Evolutionary conservation across 2,888 invertebrate species (phyloP).

Genomic region (Oxystoma pomonae): DNA sequence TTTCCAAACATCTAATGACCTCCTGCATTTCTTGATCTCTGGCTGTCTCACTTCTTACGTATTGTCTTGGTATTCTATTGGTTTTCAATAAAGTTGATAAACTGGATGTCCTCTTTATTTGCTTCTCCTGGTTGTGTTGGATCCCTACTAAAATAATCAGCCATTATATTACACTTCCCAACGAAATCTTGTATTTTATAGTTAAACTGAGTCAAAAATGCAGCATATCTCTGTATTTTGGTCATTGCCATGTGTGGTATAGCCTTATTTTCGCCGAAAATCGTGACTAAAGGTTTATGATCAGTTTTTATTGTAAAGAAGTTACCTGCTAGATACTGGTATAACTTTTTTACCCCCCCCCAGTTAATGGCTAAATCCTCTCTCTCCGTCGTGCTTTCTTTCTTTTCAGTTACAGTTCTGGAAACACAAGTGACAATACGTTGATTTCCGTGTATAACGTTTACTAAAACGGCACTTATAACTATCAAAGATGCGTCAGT

Average conservation of each 20-base stretch:
- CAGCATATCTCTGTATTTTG: background rate
- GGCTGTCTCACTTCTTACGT: background rate
- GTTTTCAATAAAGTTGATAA: background rate
- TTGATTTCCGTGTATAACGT: slow-evolving; percentile 17
- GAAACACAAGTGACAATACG: too few species aligned
- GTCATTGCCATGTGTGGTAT: background rate
- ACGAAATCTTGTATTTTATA: background rate
- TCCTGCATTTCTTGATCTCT: background rate
- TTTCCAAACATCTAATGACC: background rate
- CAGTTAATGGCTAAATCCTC: slow-evolving; percentile 38
- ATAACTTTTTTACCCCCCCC: slow-evolving; percentile 34
- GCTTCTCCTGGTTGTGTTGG: background rate
- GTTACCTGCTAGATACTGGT: slow-evolving; percentile 36
- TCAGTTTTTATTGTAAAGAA: slow-evolving; percentile 18
- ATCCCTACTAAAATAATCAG: background rate
- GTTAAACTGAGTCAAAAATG: background rate
- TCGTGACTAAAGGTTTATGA: slow-evolving; percentile 11
- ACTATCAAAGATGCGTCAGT: slow-evolving; percentile 22
- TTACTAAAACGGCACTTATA: slow-evolving; percentile 15
- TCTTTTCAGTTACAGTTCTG: slow-evolving; percentile 3
- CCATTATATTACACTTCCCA: background rate
- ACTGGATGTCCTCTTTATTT: background rate
- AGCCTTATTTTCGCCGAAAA: slow-evolving; percentile 4
- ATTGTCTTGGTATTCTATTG: background rate
- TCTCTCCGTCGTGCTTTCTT: slow-evolving; percentile 26